phyloP scores from a whole-genome alignment of 2,797 vertebrate species.

The Coracias cyanogaster region DNA sequence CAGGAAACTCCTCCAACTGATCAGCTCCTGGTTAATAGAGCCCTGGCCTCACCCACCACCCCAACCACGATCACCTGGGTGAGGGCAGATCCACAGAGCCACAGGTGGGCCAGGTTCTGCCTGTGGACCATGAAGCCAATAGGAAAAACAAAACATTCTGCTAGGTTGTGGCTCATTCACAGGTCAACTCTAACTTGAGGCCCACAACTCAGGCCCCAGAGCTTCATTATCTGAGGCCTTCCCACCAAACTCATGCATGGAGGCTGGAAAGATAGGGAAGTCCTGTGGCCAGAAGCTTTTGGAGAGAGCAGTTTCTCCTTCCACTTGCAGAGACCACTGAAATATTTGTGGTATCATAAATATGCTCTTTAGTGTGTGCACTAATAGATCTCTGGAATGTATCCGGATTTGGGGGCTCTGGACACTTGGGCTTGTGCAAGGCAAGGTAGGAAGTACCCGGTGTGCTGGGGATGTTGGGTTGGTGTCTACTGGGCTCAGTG shows the following conservation, averaged over 20 bases:
- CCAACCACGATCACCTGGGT: too few species aligned
- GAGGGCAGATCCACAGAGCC: too few species aligned
- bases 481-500: not conserved
- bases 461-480: not conserved
- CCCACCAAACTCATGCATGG: not conserved
- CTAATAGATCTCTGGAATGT: slow-evolving; percentile 22
- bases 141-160: too few species aligned
- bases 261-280: slow-evolving; percentile 35
- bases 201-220: too few species aligned
- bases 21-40: too few species aligned
- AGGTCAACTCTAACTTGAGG: too few species aligned
- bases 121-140: too few species aligned
- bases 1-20: too few species aligned
- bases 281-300: slow-evolving; percentile 25
- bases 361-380: not conserved
- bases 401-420: not conserved
- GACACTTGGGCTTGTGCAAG: not conserved
- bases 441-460: not conserved
- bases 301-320: slow-evolving; percentile 48
- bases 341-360: slow-evolving; percentile 56
- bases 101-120: too few species aligned
- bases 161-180: too few species aligned
- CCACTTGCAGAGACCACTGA: slow-evolving; percentile 25
- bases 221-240: not conserved
- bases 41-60: too few species aligned